Base-by-base conservation (phyloP, 2,797 vertebrate species). In the Poliocrania exsul region DNA sequence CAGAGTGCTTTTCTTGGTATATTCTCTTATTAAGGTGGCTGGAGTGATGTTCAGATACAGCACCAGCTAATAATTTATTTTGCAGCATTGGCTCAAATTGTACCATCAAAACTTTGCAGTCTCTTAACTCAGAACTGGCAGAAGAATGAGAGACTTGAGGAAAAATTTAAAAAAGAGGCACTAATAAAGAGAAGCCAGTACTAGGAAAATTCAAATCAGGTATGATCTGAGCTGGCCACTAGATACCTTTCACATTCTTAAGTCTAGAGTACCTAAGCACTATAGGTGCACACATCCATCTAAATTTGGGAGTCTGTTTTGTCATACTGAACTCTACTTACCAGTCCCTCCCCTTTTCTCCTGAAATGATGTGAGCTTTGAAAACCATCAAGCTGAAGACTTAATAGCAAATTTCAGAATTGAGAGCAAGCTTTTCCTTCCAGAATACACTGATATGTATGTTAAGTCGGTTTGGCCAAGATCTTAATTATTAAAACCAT, bases 361-460 rank as follows among this genome's bases (percentile, higher is more conserved):
- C 37, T 13, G 15, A 80, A 73, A 83, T 16, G 1, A 66, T 9
- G 18, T 21, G 37, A 61, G 18, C 44, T 74, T 81, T 31, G 21
- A 24, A 58, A 90, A 94, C 31, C 9, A 49, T 10, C 31, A 67
- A 37, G 49, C 4, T 88, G 46, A 88, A 86, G 24, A 51, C 14
- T 57, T 33, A 56, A 6, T 5, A 85, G 6, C 28, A 24, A 49
- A 66, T 50, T 70, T 61, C 7, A 5, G 21, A 90, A 54, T 3
- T 1, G 4, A 79, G 12, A 73, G 11, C 5, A 86, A 65, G 51
- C 13, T 88, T 66, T 16, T 70, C 25, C 42, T 72, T 60, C 42
- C 37, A 82, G 42, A 61, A 46, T 73, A 62, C 21, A 80, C 24
- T 38, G 7, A 20, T n/a, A 72, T 0, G 1, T 10, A 28, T 0